Base-by-base conservation (phyloP, 1,140 invertebrate species). In the Drosophila auraria region DNA sequence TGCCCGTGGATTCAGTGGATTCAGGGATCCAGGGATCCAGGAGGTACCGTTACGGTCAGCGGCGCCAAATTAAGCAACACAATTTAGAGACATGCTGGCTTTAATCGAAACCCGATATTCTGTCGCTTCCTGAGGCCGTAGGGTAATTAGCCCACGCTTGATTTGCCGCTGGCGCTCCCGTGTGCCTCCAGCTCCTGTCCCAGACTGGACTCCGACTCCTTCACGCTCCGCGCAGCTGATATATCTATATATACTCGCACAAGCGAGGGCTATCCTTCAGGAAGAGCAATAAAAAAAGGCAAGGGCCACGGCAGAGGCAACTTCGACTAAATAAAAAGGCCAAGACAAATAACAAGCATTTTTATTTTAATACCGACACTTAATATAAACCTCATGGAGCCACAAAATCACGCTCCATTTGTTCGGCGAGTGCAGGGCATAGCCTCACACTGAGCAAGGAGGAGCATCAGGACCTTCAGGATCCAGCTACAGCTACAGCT, bases 381-480 rank as follows among this genome's bases (percentile, higher is more conserved):
- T 89, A 86, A 89, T 89, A 83, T 87, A 87, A 91, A 91, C 87
- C 82, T 91, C 74, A 91, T 91, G 72, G 87, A 91, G 87, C 87
- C 78, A 87, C 87, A 91, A 87, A 84, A 91, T 80, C 87, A 91
- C 87, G 87, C 83, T 91, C 89, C 87, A 91, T 91, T 91, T 91
- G 83, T 82, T 83, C 79, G 44, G 54, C 62, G 25, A 65, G 76
- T 71, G 75, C 71, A 75, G 30, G 38, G 62, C 54, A 59, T 50
- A 53, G 42, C 51, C 27, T 59, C 74, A n/a, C 30, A 51, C 61
- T 68, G 70, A 71, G 27, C 27, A 62, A 40, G 57, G 58, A 54
- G 27, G 44, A 30, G 42, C n/a, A 20, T 14, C 42, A 60, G 45
- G 25, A 66, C 47, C 50, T 47, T 65, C 23, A 57, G 68, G 57